Evolutionary conservation across 1,140 invertebrate genomes (phyloP).

Genomic region (Heliconius hewitsoni): DNA sequence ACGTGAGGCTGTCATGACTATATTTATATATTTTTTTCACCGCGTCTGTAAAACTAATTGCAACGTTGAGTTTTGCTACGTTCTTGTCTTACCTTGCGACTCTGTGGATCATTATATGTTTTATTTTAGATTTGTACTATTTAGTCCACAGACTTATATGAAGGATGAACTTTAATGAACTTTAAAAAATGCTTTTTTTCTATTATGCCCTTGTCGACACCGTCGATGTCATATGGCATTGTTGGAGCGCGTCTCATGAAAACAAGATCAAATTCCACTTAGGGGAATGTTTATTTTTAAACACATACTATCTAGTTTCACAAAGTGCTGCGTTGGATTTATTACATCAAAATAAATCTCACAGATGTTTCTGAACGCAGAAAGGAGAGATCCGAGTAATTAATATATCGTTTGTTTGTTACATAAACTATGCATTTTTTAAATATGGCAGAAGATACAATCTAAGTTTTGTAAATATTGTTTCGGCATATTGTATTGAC

Average conservation of each 20-base stretch:
- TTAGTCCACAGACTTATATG: background rate
- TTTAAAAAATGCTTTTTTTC: background rate
- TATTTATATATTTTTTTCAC: no score
- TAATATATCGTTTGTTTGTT: no score
- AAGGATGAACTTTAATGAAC: background rate
- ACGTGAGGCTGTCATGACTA: background rate
- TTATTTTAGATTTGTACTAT: background rate
- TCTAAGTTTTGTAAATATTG: no score
- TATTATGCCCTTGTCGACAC: background rate
- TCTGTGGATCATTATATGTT: background rate
- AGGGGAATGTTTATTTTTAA: constrained; percentile 6
- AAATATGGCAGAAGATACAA: no score
- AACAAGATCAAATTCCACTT: background rate
- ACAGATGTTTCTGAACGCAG: background rate
- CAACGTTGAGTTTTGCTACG: no score
- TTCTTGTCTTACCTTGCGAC: no score
- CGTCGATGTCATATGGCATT: background rate
- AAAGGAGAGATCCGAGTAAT: no score
- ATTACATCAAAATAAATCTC: background rate
- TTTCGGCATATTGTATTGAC: no score
- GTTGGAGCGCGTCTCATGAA: background rate
- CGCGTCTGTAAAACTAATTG: no score
- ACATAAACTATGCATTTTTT: no score
- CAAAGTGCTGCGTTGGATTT: background rate
- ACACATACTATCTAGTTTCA: background rate